Percentiles rank a stretch among this genome's conserved stretches.
phyloP scores from a whole-genome alignment of 2,888 invertebrate species.

The Orthosia gothica region DNA sequence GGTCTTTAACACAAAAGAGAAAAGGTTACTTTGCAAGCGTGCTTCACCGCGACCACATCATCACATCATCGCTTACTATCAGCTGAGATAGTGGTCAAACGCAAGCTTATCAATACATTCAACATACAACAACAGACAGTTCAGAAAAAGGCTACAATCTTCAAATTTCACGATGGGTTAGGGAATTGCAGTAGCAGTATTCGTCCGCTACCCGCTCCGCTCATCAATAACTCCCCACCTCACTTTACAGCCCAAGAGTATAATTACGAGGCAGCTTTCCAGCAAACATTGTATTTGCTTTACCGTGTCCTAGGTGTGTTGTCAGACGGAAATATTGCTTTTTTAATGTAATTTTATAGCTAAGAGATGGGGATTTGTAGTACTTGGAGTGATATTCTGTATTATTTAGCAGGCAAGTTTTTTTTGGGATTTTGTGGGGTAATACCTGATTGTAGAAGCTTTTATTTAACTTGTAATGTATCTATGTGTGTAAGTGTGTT shows the following conservation, averaged over 20 bases:
- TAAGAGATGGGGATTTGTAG: constrained; percentile 32
- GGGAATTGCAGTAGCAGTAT: neutral
- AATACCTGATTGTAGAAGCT: too few species aligned
- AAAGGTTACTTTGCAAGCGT: too few species aligned
- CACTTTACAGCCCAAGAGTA: constrained; percentile 75
- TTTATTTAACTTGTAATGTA: too few species aligned
- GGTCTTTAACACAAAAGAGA: too few species aligned
- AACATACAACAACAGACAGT: too few species aligned
- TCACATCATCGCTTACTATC: too few species aligned
- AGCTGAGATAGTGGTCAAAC: too few species aligned
- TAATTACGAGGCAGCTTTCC: constrained; percentile 80
- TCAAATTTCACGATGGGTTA: too few species aligned
- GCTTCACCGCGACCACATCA: too few species aligned
- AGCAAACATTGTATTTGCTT: constrained; percentile 82
- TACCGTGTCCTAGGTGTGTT: constrained; percentile 65
- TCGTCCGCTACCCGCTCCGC: constrained; percentile 29
- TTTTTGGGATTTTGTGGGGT: neutral
- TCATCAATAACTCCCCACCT: constrained; percentile 1
- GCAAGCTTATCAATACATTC: too few species aligned
- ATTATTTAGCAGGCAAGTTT: constrained; percentile 10
- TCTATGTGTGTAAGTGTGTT: too few species aligned
- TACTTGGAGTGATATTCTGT: constrained; percentile 27
- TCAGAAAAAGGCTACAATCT: too few species aligned
- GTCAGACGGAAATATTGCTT: constrained; percentile 57
- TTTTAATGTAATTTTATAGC: constrained; percentile 58